A percentile compares a stretch with the other conserved stretches of the same genome.
Evolutionary conservation across 2,113 vertebrate species (phyloP).

Genomic region (Alectura lathami): DNA sequence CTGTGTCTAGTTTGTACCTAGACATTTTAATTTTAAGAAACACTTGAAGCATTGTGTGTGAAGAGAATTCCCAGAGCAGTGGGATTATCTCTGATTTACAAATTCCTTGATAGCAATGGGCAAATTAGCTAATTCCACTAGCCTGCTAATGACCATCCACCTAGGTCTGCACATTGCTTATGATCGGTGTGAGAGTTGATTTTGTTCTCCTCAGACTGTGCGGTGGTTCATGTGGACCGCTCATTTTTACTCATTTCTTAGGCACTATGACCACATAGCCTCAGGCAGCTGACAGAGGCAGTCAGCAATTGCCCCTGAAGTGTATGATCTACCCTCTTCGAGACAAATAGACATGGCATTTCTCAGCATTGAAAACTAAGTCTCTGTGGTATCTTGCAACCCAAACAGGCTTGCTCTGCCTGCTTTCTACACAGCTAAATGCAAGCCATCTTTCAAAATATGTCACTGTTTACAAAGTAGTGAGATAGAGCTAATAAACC

Average conservation of each 20-base stretch:
- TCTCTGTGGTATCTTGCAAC: neutral
- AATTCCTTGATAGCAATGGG: neutral
- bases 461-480: neutral
- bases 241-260: neutral
- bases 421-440: neutral
- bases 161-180: neutral
- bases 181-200: neutral
- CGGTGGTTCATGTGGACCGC: neutral
- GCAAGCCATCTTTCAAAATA: neutral
- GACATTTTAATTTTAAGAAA: neutral
- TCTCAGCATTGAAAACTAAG: neutral
- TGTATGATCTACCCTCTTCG: neutral
- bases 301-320: neutral
- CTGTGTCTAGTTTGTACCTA: neutral
- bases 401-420: neutral
- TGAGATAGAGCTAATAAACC: neutral
- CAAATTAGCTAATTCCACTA: neutral
- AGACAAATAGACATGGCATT: neutral
- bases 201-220: neutral
- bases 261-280: neutral
- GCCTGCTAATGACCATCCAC: neutral
- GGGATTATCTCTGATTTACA: neutral
- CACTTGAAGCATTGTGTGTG: rapidly evolving
- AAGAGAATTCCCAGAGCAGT: neutral
- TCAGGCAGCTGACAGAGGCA: neutral